Evolutionary conservation across 2,888 invertebrate species (phyloP).

Genomic region (Adelognathus sp.): DNA sequence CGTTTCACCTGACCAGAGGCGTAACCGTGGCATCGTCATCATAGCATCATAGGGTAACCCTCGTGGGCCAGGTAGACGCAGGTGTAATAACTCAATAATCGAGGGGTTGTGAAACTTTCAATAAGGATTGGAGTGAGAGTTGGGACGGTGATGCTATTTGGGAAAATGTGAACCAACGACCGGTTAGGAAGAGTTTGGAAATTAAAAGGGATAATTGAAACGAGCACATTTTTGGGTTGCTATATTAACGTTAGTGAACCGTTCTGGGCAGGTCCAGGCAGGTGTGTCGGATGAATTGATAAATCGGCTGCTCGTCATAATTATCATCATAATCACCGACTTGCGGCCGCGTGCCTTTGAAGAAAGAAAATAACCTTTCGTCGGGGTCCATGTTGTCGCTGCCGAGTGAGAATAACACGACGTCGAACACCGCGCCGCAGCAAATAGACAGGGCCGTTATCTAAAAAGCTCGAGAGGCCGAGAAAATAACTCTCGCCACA

Average conservation of each 20-base stretch:
- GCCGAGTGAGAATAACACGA: slow-evolving; percentile 40
- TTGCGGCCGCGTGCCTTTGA: not conserved
- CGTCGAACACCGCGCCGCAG: slow-evolving; percentile 28
- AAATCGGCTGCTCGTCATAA: slow-evolving; percentile 6
- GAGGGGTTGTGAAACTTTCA: slow-evolving; percentile 8
- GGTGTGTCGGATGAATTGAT: slow-evolving; percentile 40
- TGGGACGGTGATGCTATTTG: not conserved
- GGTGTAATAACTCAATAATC: slow-evolving; percentile 47
- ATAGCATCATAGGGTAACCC: no score
- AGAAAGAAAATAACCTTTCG: slow-evolving; percentile 9
- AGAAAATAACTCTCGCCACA: slow-evolving; percentile 3
- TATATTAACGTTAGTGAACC: not conserved
- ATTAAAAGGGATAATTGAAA: slow-evolving; percentile 19
- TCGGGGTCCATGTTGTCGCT: not conserved
- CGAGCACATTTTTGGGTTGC: not conserved
- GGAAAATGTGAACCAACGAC: not conserved
- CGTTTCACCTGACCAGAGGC: slow-evolving; percentile 16
- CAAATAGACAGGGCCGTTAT: slow-evolving; percentile 32
- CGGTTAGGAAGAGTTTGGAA: not conserved
- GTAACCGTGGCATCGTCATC: slow-evolving; percentile 1
- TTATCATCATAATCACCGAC: slow-evolving; percentile 6
- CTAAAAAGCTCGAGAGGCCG: slow-evolving; percentile 19
- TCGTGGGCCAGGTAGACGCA: slow-evolving; percentile 21
- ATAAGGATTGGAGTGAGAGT: not conserved
- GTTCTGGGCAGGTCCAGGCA: not conserved